Evolutionary conservation across 2,888 invertebrate species (phyloP).

Genomic region (Thyatira batis): DNA sequence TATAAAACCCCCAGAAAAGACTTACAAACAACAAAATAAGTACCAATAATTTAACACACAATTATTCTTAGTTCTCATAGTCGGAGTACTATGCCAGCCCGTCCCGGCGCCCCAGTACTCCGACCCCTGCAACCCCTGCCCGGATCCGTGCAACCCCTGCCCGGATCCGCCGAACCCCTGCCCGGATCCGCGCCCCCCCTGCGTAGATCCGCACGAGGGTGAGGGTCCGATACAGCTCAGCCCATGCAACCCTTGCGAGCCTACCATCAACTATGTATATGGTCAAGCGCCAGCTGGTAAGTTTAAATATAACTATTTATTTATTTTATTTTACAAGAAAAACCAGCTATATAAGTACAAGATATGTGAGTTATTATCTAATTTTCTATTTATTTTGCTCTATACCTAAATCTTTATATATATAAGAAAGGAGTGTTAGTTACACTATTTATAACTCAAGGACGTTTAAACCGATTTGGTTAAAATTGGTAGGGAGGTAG

Average conservation of each 20-base stretch:
- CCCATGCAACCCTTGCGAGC: conserved; percentile 49
- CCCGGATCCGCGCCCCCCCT: conserved; percentile 20
- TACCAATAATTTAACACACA: not conserved
- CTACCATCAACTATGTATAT: conserved; percentile 42
- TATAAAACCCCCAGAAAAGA: not conserved
- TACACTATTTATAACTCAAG: no score
- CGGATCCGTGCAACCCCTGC: conserved; percentile 17
- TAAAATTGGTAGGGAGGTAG: no score
- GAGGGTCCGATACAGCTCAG: conserved; percentile 31
- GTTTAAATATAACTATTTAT: not conserved
- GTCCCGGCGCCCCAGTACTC: conserved; percentile 38
- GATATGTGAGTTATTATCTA: no score
- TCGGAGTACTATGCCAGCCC: conserved; percentile 56
- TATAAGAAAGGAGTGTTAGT: no score
- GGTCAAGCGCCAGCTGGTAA: conserved; percentile 60
- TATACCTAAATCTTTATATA: no score
- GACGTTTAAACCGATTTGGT: no score
- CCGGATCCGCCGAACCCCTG: conserved; percentile 13
- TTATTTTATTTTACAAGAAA: no score
- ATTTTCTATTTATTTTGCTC: no score
- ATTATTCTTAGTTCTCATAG: conserved; percentile 50
- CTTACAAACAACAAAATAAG: not conserved
- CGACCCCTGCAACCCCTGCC: conserved; percentile 17
- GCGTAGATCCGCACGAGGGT: conserved; percentile 4
- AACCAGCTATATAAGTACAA: no score